Evolutionary conservation across 2,113 vertebrate genomes (phyloP), one percentile per base, ranked within the genome.

Genomic region (Tupaia chinensis): DNA sequence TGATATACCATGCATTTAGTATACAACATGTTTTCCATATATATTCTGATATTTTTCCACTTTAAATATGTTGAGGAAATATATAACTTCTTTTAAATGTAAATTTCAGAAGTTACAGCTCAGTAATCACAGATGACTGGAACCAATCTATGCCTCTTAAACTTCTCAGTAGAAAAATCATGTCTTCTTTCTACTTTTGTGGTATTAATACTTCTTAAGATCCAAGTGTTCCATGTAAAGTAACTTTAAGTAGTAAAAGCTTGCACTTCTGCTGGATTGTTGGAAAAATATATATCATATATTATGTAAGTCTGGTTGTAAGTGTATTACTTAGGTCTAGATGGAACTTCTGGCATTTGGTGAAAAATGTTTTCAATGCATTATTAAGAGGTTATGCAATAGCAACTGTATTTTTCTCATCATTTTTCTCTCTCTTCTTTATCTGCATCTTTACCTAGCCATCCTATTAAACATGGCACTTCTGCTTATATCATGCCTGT

Each of bases 21-120:
- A 19, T 79, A 63, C 20, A 74, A 44, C 15, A 44, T 72, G 79
- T 54, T 95, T 89, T 85, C 53, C 5, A 22, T 56, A 7, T n/a
- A 76, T 58, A 68, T 95, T 20, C 53, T 7, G 94, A 9, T 70
- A 66, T 91, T 70, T 79, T 95, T 34, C 19, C n/a, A 44, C 3
- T 89, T 77, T 69, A 97, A 72, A 78, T 58, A 87, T 80, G 53
- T 53, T 69, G 70, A 89, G 34, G 29, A 87, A 84, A 76, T 92
- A 91, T 17, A 20, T 54, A 44, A 11, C 3, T 34, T 74, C 9
- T 54, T 58, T 68, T 70, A 54, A 2, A 58, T 79, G n/a, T 65
- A 80, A 95, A 91, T 91, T 82, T 83, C 68, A 66, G 54, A 80
- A 80, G 15, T 58, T 77, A 56, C 19, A 53, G 77, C 95, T 96